phyloP scores from a whole-genome alignment of 2,888 invertebrate genomes.

The Chirona hameri region DNA sequence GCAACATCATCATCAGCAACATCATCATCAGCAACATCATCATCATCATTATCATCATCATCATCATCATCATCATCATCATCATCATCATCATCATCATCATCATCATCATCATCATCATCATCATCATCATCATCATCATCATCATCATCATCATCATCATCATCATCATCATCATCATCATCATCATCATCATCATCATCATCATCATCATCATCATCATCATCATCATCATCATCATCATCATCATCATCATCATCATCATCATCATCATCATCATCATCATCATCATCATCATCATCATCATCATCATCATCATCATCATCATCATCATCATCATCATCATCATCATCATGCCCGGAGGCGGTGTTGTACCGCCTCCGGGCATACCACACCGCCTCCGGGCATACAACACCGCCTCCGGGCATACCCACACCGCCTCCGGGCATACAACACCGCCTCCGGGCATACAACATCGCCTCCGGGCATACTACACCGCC shows the following conservation, averaged over 20 bases:
- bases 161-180: conserved; percentile 11
- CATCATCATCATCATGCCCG: conserved; percentile 6
- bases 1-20: too few species aligned
- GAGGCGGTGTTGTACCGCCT: too few species aligned
- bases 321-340: conserved; percentile 22
- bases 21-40: too few species aligned
- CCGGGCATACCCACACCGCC: too few species aligned
- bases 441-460: too few species aligned
- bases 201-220: conserved; percentile 22
- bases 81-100: conserved; percentile 22
- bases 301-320: conserved; percentile 22
- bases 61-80: conserved; percentile 22
- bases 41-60: too few species aligned
- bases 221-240: conserved; percentile 22
- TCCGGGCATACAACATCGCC: too few species aligned
- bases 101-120: conserved; percentile 22
- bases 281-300: conserved; percentile 22
- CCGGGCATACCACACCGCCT: too few species aligned
- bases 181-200: conserved; percentile 22
- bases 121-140: conserved; percentile 22
- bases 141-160: not conserved
- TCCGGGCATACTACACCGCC: too few species aligned
- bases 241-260: conserved; percentile 22
- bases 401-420: too few species aligned
- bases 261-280: conserved; percentile 22